Percentiles rank a stretch among this genome's conserved stretches.
phyloP scores from a whole-genome alignment of 2,888 invertebrate species.

The Synanthedon vespiformis region DNA sequence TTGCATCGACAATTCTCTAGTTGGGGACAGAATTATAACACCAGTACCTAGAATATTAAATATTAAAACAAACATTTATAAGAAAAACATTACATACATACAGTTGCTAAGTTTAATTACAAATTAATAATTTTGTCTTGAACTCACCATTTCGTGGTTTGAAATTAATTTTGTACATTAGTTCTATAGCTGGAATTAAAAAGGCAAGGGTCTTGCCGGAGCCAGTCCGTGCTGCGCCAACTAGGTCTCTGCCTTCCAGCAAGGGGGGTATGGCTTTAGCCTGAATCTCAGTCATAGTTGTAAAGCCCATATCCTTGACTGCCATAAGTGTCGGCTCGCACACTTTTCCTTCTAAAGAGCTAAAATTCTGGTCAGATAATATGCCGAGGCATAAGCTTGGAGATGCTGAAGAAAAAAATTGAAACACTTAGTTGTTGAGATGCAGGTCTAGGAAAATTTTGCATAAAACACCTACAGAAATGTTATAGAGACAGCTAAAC shows the following conservation, averaged over 20 bases:
- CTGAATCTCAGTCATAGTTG: constrained; percentile 95
- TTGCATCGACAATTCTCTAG: constrained; percentile 97
- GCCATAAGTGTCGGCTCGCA: constrained; percentile 88
- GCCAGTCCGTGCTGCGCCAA: constrained; percentile 95
- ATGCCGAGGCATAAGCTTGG: constrained; percentile 72
- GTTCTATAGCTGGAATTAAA: constrained; percentile 93
- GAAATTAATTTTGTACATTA: constrained; percentile 90
- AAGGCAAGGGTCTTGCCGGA: constrained; percentile 98
- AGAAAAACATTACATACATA: too few relatives aligned
- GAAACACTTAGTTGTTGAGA: background rate
- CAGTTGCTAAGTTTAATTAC: too few relatives aligned
- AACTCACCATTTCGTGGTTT: constrained; percentile 89
- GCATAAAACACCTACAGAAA: background rate
- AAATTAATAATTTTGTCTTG: too few relatives aligned
- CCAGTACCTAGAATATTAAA: constrained; percentile 78
- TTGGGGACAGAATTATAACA: constrained; percentile 93
- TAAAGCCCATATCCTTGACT: constrained; percentile 92
- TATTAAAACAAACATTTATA: constrained; percentile 6
- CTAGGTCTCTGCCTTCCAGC: constrained; percentile 91
- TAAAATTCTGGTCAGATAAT: constrained; percentile 71
- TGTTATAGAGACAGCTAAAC: too few relatives aligned
- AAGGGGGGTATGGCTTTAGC: constrained; percentile 90
- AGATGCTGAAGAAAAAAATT: constrained; percentile 69
- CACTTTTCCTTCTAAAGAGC: constrained; percentile 73
- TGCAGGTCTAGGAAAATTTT: background rate